Base-by-base conservation (phyloP, 2,113 vertebrate genomes). In the Jaculus jaculus region DNA sequence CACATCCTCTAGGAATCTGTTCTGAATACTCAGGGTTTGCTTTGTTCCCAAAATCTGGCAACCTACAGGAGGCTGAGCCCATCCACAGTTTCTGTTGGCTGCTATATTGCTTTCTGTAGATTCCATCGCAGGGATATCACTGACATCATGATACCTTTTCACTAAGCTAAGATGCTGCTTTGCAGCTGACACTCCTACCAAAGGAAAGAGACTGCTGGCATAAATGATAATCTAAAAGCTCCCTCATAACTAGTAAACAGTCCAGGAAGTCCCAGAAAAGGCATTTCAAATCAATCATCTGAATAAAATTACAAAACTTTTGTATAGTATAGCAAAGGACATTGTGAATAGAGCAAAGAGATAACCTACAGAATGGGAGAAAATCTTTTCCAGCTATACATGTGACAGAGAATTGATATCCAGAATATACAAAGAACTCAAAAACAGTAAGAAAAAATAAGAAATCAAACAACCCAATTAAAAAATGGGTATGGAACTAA, bases 231-330 rank as follows among this genome's bases (percentile, higher is more conserved):
- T 39, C 37, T 18, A 6, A 12, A 71, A 4, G 63, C 63, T 91
- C 79, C 84, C 34, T 2, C 54, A n/a, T 73, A 74, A 37, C 63
- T 26, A 17, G 58, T 47, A 84, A 93, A 73, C 61, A 26, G n/a
- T 54, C 84, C 66, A 51, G 68, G 47, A 86, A 91, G 84, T 54
- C 66, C 74, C 71, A 71, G 90, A 91, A 68, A 12, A 75, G 13
- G 26, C 60, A 85, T 86, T 92, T 58, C 80, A 86, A 86, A 66
- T 8, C 26, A 37, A 72, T 84, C 51, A 86, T 90, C 66, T 68
- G 51, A 74, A 47, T 47, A 8, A 47, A 47, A 47, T 47, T 47
- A 47, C 42, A 47, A 47, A 47, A 6, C 42, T 47, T 47, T 47
- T 47, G 8, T 47, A 47, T 8, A 47, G 8, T 47, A 47, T 8